Evolutionary conservation across 2,113 vertebrate species (phyloP), one percentile per base, ranked within the genome.

Genomic region (Cranoglanis bouderius): DNA sequence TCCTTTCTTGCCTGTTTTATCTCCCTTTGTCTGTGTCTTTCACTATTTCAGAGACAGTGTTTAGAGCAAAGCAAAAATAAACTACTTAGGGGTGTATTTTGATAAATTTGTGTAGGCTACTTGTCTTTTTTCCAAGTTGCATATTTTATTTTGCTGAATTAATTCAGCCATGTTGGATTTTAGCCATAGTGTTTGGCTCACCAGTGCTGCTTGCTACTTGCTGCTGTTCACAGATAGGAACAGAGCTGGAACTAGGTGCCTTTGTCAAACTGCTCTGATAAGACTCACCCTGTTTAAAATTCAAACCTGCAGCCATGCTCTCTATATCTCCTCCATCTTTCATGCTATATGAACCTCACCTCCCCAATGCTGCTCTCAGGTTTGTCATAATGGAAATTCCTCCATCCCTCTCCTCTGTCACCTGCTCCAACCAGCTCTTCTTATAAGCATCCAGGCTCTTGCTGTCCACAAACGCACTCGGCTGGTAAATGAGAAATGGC

Each of bases 401-500:
- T 46, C 46, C 38, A 43, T 84, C 16, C 59, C 24, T 84, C 38
- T 46, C 6, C 26, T 43, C 38, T 65, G 57, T 46, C 82, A 84
- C 59, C 57, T 82, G 80, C 80, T 59, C 21, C 53, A 57, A 57
- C 57, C n/a, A 24, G 32, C 77, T 32, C 49, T 75, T 81, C n/a
- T 81, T 53, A 53, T 32, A 81, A 49, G 32, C 81, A 82, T 82
- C 53, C 19, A 14, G 81, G 81, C 35, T 83, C 21, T 61, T 40
- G 81, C 81, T 61, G 81, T 43, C 81, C 40, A 46, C 83, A 84
- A 67, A 82, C 21, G 26, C 40, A 55, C 49, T 83, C 65, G 40
- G 29, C 32, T 88, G 57, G 55, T 85, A 88, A 86, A 89, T 87
- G 59, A 87, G 80, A 90, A 65, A 67, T 67, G 43, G 83, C 83